Conservation (phyloP, 2,888 invertebrate species). For the Callyntrura guangdongensis region DNA sequence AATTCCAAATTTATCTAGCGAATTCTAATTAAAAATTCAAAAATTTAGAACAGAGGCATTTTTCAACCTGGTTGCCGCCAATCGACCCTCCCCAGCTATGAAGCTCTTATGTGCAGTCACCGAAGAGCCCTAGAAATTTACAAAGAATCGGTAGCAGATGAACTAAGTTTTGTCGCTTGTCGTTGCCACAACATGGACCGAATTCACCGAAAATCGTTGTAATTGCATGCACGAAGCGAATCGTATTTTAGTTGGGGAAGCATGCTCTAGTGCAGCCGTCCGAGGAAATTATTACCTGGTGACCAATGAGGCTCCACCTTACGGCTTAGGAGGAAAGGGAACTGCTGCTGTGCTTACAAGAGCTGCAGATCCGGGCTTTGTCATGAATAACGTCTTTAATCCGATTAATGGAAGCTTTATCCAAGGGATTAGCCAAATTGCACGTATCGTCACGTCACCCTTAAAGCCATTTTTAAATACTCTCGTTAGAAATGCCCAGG, state of each 20-base stretch:
- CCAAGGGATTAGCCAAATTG: constrained; percentile 69
- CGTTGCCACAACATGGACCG: constrained; percentile 74
- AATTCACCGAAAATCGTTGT: constrained; percentile 68
- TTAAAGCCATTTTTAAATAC: constrained; percentile 69
- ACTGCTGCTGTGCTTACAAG: constrained; percentile 53
- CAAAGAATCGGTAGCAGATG: constrained; percentile 75
- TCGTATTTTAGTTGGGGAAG: constrained; percentile 74
- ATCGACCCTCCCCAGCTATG: constrained; percentile 72
- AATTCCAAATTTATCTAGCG: constrained; percentile 32
- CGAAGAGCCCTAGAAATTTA: constrained; percentile 77
- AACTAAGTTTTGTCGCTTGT: constrained; percentile 75
- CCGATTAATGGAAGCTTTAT: constrained; percentile 57
- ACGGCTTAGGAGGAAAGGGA: constrained; percentile 78
- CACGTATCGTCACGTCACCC: constrained; percentile 63
- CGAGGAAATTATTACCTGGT: constrained; percentile 79
- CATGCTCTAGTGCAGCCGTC: constrained; percentile 53
- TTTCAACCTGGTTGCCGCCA: constrained; percentile 81
- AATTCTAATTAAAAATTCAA: too few species aligned
- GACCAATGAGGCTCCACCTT: constrained; percentile 73
- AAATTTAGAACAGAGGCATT: constrained; percentile 79
- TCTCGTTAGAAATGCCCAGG: constrained; percentile 54
- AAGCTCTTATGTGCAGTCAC: constrained; percentile 81
- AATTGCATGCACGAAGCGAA: constrained; percentile 73
- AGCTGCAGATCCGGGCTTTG: constrained; percentile 60
- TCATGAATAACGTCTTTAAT: constrained; percentile 60